A percentile compares a stretch with the other conserved stretches of the same genome.
Conservation (phyloP, 2,888 invertebrate species). For the Taphrorychus bicolor region DNA sequence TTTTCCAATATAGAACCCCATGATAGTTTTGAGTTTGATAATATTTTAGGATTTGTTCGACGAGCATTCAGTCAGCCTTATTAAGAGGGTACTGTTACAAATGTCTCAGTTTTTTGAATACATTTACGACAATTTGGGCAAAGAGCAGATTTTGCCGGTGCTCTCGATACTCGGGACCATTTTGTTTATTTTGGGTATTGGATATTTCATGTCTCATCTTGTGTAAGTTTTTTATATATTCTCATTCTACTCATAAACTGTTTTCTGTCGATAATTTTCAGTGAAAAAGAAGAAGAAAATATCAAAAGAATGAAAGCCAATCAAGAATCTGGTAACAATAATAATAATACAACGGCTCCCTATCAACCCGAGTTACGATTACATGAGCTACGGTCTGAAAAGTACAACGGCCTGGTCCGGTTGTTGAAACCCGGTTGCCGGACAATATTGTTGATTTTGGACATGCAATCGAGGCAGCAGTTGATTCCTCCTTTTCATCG, state of each 20-base stretch:
- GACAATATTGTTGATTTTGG: slow-evolving; percentile 89
- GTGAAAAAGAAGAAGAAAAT: slow-evolving; percentile 62
- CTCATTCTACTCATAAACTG: no score
- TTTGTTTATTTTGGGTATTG: slow-evolving; percentile 77
- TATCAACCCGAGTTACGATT: slow-evolving; percentile 76
- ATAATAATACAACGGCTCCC: slow-evolving; percentile 46
- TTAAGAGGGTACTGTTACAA: slow-evolving; percentile 72
- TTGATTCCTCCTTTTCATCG: slow-evolving; percentile 91
- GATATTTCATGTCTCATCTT: slow-evolving; percentile 86
- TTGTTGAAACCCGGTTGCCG: slow-evolving; percentile 93
- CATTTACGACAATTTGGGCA: slow-evolving; percentile 73
- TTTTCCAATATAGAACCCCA: neutral
- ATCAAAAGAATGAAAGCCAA: slow-evolving; percentile 62
- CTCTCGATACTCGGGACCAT: slow-evolving; percentile 80
- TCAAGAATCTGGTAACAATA: slow-evolving; percentile 60
- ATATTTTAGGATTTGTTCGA: slow-evolving; percentile 73
- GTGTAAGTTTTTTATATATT: slow-evolving; percentile 63
- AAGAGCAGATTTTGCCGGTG: slow-evolving; percentile 81
- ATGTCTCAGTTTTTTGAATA: slow-evolving; percentile 74
- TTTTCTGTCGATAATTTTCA: slow-evolving; percentile 16
- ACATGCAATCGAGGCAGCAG: slow-evolving; percentile 84
- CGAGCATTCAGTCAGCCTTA: slow-evolving; percentile 77
- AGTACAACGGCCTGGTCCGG: slow-evolving; percentile 92
- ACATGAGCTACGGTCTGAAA: slow-evolving; percentile 93
- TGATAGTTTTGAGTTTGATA: neutral